phyloP scores from a whole-genome alignment of 2,888 invertebrate species.

The Melangyna quadrimaculata region DNA sequence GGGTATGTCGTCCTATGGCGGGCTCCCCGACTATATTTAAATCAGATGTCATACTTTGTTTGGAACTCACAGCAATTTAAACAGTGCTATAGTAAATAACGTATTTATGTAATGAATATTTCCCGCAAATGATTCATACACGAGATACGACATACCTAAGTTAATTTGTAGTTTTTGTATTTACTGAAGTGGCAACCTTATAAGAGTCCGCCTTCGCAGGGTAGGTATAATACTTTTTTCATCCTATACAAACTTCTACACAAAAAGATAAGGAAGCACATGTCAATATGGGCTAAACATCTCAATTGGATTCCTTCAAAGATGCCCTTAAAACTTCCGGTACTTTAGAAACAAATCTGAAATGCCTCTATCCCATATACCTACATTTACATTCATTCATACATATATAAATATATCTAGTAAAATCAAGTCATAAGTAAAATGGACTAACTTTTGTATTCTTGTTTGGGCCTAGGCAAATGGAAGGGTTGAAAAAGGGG shows the following conservation, averaged over 20 bases:
- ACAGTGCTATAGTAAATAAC: too few species aligned
- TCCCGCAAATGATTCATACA: too few species aligned
- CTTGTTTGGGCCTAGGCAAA: background rate
- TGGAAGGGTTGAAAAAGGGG: background rate
- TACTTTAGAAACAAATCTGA: slow-evolving; percentile 2
- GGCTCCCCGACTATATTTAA: too few species aligned
- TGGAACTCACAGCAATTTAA: too few species aligned
- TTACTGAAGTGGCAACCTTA: background rate
- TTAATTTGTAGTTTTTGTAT: background rate
- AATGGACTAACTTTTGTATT: slow-evolving; percentile 21
- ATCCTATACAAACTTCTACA: background rate
- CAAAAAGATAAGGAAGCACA: background rate
- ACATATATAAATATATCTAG: background rate
- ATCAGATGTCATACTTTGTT: too few species aligned
- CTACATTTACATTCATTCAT: too few species aligned
- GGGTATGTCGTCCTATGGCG: too few species aligned
- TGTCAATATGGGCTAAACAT: slow-evolving; percentile 41
- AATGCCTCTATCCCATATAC: background rate
- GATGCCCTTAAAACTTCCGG: slow-evolving; percentile 51
- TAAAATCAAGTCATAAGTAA: background rate
- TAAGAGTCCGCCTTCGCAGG: background rate
- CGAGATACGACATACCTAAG: too few species aligned
- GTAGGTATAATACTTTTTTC: background rate
- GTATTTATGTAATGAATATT: too few species aligned
- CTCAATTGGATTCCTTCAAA: slow-evolving; percentile 60